A percentile compares a stretch with the other conserved stretches of the same genome.
Evolutionary conservation across 2,797 vertebrate genomes (phyloP).

Genomic region (Betta splendens): DNA sequence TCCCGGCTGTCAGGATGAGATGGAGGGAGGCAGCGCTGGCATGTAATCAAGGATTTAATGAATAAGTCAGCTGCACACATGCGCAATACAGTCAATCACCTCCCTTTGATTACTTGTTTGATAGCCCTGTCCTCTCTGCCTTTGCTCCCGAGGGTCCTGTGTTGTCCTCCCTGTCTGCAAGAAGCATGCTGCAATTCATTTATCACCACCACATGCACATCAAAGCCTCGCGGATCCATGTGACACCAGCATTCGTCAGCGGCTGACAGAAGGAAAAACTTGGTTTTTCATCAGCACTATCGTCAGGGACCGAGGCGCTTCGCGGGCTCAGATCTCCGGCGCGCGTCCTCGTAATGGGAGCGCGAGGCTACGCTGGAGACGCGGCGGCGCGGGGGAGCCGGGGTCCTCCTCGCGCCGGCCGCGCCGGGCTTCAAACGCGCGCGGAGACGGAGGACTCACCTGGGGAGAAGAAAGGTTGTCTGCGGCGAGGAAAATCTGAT

Average conservation of each 20-base stretch:
- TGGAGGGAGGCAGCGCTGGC: slow-evolving; percentile 24
- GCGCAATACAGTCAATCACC: slow-evolving; percentile 30
- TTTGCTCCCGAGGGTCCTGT: slow-evolving; percentile 33
- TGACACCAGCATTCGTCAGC: slow-evolving; percentile 60
- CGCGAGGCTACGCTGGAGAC: slow-evolving; percentile 55
- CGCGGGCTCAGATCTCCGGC: slow-evolving; percentile 67
- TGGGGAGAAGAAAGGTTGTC: slow-evolving; percentile 67
- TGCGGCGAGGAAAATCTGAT: slow-evolving; percentile 52
- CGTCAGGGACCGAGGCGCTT: slow-evolving; percentile 56
- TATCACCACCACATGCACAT: slow-evolving; percentile 47
- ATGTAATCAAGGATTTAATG: slow-evolving; percentile 62
- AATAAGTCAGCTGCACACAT: slow-evolving; percentile 36
- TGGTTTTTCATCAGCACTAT: slow-evolving; percentile 56
- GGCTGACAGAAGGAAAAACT: slow-evolving; percentile 29
- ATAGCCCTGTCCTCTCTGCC: slow-evolving; percentile 47
- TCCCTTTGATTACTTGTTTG: slow-evolving; percentile 55
- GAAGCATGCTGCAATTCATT: slow-evolving; percentile 53
- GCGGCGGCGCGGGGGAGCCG: slow-evolving; percentile 38
- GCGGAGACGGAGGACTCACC: slow-evolving; percentile 70
- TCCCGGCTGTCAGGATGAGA: slow-evolving; percentile 33
- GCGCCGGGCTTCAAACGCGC: slow-evolving; percentile 65
- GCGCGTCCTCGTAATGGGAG: slow-evolving; percentile 54
- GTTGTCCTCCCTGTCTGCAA: slow-evolving; percentile 52
- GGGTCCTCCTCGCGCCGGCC: slow-evolving; percentile 56
- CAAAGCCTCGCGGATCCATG: slow-evolving; percentile 53